These are phyloP conservation scores for Phrynocephalus versicolor DNA, from an alignment of 2,113 vertebrate genomes.

Conservation along the genomic window DNA sequence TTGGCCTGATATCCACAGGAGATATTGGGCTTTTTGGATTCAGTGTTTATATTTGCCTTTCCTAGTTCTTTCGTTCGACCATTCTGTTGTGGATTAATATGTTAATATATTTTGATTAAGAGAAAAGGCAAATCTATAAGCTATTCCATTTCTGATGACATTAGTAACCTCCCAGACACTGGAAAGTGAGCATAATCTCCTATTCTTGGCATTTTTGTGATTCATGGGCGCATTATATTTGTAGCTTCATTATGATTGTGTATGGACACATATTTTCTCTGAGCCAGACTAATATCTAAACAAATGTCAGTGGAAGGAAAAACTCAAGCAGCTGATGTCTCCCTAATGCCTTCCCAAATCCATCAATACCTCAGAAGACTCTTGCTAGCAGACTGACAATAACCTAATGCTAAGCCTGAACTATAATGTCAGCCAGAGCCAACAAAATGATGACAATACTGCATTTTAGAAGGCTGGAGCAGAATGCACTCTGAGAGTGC, in stretches of 20 bases:
- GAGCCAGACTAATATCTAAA: slow-evolving; percentile 27
- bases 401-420: slow-evolving; percentile 10
- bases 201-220: background rate
- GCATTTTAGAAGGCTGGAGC: slow-evolving; percentile 33
- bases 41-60: background rate
- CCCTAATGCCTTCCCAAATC: background rate
- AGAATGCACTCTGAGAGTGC: slow-evolving; percentile 11
- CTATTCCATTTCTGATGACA: background rate
- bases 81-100: no score
- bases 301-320: background rate
- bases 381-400: background rate
- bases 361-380: slow-evolving; percentile 6
- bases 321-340: background rate
- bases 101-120: background rate
- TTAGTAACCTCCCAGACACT: background rate
- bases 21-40: no score
- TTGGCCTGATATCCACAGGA: no score
- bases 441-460: slow-evolving; percentile 13
- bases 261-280: background rate
- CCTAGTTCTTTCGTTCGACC: background rate
- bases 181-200: background rate
- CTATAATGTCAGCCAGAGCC: slow-evolving; percentile 28
- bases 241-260: slow-evolving; percentile 9
- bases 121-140: background rate
- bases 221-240: slow-evolving; percentile 27